Evolutionary conservation across 2,888 invertebrate species (phyloP), one percentile per base, ranked within the genome.

Genomic region (Tupiocoris notatus): DNA sequence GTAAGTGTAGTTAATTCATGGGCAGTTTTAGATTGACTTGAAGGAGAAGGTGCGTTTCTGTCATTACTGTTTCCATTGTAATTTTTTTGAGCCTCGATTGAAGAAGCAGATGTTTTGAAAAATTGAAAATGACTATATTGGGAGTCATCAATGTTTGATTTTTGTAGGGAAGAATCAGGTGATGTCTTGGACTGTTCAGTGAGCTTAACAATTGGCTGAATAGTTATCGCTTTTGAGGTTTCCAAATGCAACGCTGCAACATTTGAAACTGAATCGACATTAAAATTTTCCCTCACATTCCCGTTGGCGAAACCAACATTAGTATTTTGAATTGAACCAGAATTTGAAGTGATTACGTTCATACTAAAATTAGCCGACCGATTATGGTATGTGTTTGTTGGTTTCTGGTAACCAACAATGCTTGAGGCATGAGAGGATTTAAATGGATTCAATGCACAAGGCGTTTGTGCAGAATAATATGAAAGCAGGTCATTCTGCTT

Each of bases 321-420:
- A n/a, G n/a, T n/a, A n/a, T n/a, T n/a, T n/a, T n/a, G n/a, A n/a
- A n/a, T n/a, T 21, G 70, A 63, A 12, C 21, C 21, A 1, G 21
- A 12, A 20, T 21, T 61, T 62, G 73, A 73, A 20, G 73, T 63
- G 25, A 73, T 73, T 9, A 73, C 25, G 21, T 73, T 73, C 73
- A 73, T 62, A 54, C 62, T 73, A 22, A 62, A 73, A 39, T 63
- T 62, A 0, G n/a, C 62, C 16, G 61, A 25, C 25, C 21, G 25
- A 22, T 21, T 18, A 24, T n/a, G 18, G n/a, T 61, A 22, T 62
- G 61, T 73, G 16, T 16, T 1, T 21, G 16, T 62, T 20, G 1
- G 39, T 63, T 73, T 73, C 9, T 39, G 3, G 1, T 54, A 25
- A 17, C 17, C 23, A 17, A 3, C 59, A 24, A 25, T 17, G 12